phyloP scores from a whole-genome alignment of 2,797 vertebrate genomes.

The Falco biarmicus region DNA sequence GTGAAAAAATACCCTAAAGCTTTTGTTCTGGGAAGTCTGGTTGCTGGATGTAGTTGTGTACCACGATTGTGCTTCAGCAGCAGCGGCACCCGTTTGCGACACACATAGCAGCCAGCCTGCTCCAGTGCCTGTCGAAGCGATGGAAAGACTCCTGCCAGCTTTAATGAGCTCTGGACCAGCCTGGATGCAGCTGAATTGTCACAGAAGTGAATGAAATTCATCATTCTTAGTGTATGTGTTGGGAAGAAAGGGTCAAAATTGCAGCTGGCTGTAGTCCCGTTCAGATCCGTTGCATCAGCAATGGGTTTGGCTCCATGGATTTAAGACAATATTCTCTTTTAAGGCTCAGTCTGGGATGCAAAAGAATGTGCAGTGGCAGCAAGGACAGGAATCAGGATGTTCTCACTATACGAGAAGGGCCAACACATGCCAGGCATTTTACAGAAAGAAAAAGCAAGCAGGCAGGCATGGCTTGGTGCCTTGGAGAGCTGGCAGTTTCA shows the following conservation, averaged over 20 bases:
- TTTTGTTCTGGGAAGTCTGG: conserved; percentile 40
- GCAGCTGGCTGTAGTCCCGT: background rate
- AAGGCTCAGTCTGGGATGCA: background rate
- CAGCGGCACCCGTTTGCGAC: background rate
- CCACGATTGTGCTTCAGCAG: rapidly evolving
- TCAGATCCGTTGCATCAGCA: rapidly evolving
- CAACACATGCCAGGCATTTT: rapidly evolving
- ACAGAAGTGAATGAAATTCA: background rate
- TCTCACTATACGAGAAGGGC: background rate
- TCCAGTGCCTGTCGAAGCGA: background rate
- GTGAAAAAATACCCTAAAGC: background rate
- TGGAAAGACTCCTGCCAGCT: background rate
- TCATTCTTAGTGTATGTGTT: rapidly evolving
- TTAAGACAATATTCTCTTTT: background rate
- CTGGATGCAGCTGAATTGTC: background rate
- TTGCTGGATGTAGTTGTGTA: background rate
- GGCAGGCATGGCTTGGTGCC: background rate
- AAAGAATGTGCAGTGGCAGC: background rate
- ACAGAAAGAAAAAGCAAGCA: background rate
- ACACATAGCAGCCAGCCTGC: background rate
- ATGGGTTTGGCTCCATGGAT: background rate
- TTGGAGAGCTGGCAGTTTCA: background rate
- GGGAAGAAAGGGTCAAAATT: background rate
- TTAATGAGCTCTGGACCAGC: background rate
- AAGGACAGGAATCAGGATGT: background rate